phyloP scores from a whole-genome alignment of 2,888 invertebrate species.

The Agelastica alni region DNA sequence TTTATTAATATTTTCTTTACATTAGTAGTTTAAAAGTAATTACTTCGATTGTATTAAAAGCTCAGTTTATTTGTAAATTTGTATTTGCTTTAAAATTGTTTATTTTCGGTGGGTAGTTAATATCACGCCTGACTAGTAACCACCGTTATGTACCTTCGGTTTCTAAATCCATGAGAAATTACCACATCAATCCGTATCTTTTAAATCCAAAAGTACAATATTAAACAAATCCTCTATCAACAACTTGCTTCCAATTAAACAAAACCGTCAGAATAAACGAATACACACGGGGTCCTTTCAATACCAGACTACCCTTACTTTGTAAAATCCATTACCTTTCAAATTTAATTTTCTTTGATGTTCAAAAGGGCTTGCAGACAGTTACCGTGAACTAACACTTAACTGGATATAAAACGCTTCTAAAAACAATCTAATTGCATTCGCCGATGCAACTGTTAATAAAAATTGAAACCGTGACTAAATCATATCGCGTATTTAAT shows the following conservation, averaged over 20 bases:
- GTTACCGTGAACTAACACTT: conserved; percentile 37
- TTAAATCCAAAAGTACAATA: conserved; percentile 13
- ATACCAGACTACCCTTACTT: conserved; percentile 30
- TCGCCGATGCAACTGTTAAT: conserved; percentile 40
- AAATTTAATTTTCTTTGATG: conserved; percentile 36
- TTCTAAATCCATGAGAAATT: conserved; percentile 1
- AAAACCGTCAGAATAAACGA: conserved; percentile 16
- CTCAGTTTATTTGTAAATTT: too few relatives aligned
- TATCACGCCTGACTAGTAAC: neutral
- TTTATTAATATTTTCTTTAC: too few relatives aligned
- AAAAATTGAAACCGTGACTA: conserved; percentile 22
- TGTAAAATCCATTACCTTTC: conserved; percentile 34
- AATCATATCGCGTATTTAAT: conserved; percentile 25
- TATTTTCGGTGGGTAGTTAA: too few relatives aligned
- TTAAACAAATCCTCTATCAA: conserved; percentile 22
- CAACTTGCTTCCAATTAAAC: conserved; percentile 16
- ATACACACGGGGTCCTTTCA: conserved; percentile 20
- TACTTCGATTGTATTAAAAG: too few relatives aligned
- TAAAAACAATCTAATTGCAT: conserved; percentile 39
- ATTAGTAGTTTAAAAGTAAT: too few relatives aligned
- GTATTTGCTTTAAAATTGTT: too few relatives aligned
- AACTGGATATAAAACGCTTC: conserved; percentile 32
- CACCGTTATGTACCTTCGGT: neutral
- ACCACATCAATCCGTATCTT: conserved; percentile 4
- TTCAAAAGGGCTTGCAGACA: conserved; percentile 29